A percentile compares a stretch with the other conserved stretches of the same genome.
These are phyloP conservation scores for Trematomus loennbergii DNA, from an alignment of 2,113 vertebrate genomes.

Conservation along the genomic window DNA sequence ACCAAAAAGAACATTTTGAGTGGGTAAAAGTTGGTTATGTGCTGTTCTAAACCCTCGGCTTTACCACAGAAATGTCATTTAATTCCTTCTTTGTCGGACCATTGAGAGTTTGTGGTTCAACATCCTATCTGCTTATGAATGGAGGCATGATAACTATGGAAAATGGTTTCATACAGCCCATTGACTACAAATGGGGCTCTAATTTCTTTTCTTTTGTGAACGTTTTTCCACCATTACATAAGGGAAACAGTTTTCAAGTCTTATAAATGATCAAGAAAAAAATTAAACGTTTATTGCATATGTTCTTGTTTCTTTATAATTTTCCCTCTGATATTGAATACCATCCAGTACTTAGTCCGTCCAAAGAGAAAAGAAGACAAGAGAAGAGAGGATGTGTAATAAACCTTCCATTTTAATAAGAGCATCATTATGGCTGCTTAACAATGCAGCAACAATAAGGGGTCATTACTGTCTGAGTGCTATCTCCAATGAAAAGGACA, in stretches of 20 bases:
- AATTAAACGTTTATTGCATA: not conserved
- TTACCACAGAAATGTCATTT: conserved; percentile 29
- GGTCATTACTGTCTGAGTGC: conserved; percentile 56
- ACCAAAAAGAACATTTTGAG: conserved; percentile 10
- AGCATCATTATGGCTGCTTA: conserved; percentile 68
- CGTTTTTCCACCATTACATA: not conserved
- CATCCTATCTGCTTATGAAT: conserved; percentile 28
- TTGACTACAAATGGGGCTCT: conserved; percentile 23
- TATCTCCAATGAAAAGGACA: conserved; percentile 51
- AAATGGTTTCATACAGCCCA: conserved; percentile 51
- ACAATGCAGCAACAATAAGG: conserved; percentile 57
- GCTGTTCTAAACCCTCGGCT: not conserved
- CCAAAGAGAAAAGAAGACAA: not conserved
- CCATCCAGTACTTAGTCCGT: not conserved
- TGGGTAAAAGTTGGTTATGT: not conserved
- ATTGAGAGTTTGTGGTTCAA: conserved; percentile 48
- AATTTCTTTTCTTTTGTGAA: not conserved
- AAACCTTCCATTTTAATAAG: conserved; percentile 68
- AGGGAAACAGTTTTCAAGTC: not conserved
- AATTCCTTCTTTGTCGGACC: conserved; percentile 26
- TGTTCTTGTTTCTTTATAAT: not conserved
- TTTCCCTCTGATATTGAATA: not conserved
- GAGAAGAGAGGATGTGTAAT: conserved; percentile 29
- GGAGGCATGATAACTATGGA: not conserved
- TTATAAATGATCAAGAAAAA: not conserved